Evolutionary conservation across 2,888 invertebrate genomes (phyloP), one percentile per base, ranked within the genome.

Genomic region (Drosophila subsilvestris): DNA sequence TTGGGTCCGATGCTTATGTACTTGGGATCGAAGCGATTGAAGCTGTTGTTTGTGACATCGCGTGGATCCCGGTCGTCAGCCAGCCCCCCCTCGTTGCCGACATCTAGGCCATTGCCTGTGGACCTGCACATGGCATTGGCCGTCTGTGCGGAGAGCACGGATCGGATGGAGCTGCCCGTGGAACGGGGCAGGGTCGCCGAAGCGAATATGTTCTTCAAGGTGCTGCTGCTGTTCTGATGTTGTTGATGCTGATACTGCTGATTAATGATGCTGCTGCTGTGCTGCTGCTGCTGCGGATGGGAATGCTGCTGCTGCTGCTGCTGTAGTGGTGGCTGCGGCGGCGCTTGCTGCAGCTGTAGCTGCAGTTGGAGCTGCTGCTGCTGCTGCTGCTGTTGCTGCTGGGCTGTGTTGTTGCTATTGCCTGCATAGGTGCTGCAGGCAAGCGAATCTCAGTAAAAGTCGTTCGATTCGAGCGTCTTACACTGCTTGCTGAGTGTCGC

Each of bases 401-500:
- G 85, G 78, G 82, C 80, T 89, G 88, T 87, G 79, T 82, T 86
- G 88, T 89, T 90, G 86, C 88, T 90, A 89, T 90, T 92, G 92
- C 92, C 92, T 92, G 92, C 92, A 92, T 91, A 90, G 78, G 90
- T 83, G 80, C 92, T 94, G 95, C 95, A 92, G 92, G 92, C 92
- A 92, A 92, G 92, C 92, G 92, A 92, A 93, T 96, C 96, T 97
- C 97, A 97, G 97, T 98, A 98, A 94, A 97, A 98, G 93, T 97
- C 97, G 91, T 95, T 96, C 88, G 97, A 96, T 93, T 97, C 97
- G 63, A 97, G 94, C 89, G 97, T 97, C 94, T 97, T 98, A 95
- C 97, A 98, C 94, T 97, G 97, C 94, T 97, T 97, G 95, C 97
- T 97, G 93, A 97, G 94, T 93, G 97, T 97, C 93, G 97, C 97